These are phyloP conservation scores for Sesia bembeciformis DNA, from an alignment of 2,888 invertebrate species.

Conservation along the genomic window DNA sequence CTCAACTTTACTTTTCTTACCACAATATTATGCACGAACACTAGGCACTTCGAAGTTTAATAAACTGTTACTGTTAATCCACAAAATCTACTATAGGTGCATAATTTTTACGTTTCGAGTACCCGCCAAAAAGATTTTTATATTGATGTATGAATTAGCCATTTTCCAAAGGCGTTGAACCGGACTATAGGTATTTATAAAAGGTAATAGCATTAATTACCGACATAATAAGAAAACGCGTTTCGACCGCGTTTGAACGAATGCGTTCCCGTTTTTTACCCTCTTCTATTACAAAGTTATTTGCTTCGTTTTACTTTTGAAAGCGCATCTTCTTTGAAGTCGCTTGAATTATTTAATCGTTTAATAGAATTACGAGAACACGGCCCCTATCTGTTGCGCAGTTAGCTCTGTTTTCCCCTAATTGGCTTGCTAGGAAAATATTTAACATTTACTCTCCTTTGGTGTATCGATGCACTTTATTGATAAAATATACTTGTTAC, in stretches of 20 bases:
- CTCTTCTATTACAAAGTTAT: slow-evolving; percentile 46
- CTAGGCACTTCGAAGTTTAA: too few species aligned
- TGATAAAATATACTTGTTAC: too few species aligned
- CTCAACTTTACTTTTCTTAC: too few species aligned
- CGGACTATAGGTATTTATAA: neutral
- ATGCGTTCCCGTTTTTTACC: slow-evolving; percentile 47
- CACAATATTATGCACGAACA: too few species aligned
- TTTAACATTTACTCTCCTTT: too few species aligned
- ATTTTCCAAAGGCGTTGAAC: neutral
- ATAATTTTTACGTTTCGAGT: too few species aligned
- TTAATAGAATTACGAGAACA: slow-evolving; percentile 65
- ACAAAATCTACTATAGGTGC: too few species aligned
- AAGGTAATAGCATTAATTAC: neutral
- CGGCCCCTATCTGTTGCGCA: slow-evolving; percentile 51
- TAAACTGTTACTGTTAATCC: too few species aligned
- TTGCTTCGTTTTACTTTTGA: slow-evolving; percentile 62
- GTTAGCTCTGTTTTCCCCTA: slow-evolving; percentile 35
- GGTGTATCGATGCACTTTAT: too few species aligned
- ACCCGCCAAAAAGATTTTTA: too few species aligned
- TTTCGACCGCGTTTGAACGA: slow-evolving; percentile 28
- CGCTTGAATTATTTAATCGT: slow-evolving; percentile 68
- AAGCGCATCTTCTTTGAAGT: slow-evolving; percentile 71
- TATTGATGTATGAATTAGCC: too few species aligned
- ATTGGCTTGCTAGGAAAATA: slow-evolving; percentile 34
- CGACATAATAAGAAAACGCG: neutral